These are phyloP conservation scores for Oostethus manadensis DNA, from an alignment of 2,113 vertebrate species.

Conservation along the genomic window DNA sequence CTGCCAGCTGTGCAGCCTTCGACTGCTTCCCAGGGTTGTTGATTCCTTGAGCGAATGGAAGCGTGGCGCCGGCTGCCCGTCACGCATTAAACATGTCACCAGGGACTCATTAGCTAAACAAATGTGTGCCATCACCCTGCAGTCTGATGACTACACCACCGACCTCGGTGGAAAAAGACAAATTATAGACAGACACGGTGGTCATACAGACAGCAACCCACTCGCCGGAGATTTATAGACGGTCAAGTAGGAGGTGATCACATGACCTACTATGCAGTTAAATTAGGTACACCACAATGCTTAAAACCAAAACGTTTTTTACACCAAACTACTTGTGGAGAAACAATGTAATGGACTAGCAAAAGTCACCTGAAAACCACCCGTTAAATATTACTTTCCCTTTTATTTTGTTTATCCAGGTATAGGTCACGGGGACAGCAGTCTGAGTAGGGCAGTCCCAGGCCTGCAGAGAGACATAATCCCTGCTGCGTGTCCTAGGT, in stretches of 20 bases:
- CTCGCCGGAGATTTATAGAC: slow-evolving; percentile 10
- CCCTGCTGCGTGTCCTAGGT: no score
- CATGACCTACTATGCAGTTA: background rate
- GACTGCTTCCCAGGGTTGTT: slow-evolving; percentile 51
- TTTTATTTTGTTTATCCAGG: no score
- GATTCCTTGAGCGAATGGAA: slow-evolving; percentile 51
- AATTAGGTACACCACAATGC: background rate
- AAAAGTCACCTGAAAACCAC: no score
- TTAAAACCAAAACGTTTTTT: background rate
- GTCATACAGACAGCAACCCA: slow-evolving; percentile 14
- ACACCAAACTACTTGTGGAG: no score
- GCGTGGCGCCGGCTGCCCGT: slow-evolving; percentile 51
- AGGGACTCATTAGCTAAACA: slow-evolving; percentile 69
- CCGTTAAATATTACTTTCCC: no score
- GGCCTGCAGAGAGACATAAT: no score
- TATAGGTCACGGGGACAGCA: no score
- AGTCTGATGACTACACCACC: slow-evolving; percentile 36
- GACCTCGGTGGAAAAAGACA: slow-evolving; percentile 29
- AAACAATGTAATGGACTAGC: no score
- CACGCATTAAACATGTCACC: slow-evolving; percentile 62
- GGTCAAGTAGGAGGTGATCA: background rate
- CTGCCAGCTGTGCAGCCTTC: slow-evolving; percentile 54
- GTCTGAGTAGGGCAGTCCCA: no score
- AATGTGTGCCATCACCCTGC: slow-evolving; percentile 53
- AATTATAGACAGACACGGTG: slow-evolving; percentile 38